Evolutionary conservation across 1,140 invertebrate genomes (phyloP).

Genomic region (Phymastichus coffea): DNA sequence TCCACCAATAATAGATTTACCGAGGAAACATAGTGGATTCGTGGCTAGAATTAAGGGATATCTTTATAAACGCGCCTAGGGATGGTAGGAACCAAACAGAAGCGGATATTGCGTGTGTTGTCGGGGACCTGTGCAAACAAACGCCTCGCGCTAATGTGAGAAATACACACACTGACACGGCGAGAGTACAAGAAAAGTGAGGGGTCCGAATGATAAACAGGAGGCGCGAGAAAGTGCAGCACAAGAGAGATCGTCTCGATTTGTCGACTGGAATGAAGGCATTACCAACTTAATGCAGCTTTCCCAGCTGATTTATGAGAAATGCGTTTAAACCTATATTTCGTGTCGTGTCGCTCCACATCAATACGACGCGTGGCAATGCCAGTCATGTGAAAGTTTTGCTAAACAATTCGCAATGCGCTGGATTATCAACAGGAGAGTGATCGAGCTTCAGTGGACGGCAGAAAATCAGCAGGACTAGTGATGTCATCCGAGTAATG

Average conservation of each 20-base stretch:
- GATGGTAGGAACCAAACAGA: too few relatives aligned
- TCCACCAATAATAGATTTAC: constrained; percentile 38
- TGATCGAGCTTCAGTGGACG: constrained; percentile 15
- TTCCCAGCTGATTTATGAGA: constrained; percentile 33
- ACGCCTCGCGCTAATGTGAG: constrained; percentile 48
- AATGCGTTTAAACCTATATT: constrained; percentile 24
- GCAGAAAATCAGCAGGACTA: constrained; percentile 1
- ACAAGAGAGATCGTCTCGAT: neutral
- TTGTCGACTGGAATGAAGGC: constrained; percentile 12
- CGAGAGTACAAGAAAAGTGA: neutral
- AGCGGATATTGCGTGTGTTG: constrained; percentile 49
- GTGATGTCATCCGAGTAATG: neutral
- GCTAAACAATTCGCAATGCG: too few relatives aligned
- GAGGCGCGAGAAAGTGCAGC: constrained; percentile 24
- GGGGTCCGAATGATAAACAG: constrained; percentile 11
- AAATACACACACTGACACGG: constrained; percentile 45
- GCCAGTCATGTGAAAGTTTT: too few relatives aligned
- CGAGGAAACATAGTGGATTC: constrained; percentile 38
- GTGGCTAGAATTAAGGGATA: constrained; percentile 38
- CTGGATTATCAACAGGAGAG: neutral
- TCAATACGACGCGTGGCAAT: constrained; percentile 2
- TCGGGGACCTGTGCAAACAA: constrained; percentile 47
- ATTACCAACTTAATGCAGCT: too few relatives aligned
- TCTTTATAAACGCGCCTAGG: constrained; percentile 29
- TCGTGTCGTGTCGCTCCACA: neutral